A percentile compares a stretch with the other conserved stretches of the same genome.
Evolutionary conservation across 2,888 invertebrate genomes (phyloP).

Genomic region (Macrophya alboannulata): DNA sequence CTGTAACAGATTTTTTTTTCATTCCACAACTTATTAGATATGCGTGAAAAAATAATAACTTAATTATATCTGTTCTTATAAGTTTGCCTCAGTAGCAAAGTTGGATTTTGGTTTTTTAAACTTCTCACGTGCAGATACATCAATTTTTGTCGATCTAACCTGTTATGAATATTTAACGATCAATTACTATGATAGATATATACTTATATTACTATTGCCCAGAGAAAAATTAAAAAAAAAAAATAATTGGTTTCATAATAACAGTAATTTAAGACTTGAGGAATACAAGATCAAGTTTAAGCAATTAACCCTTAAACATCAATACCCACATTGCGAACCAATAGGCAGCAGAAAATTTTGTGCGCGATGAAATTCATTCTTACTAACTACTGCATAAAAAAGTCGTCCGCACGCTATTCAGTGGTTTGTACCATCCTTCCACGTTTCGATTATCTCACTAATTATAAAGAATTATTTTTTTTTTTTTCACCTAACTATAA

Average conservation of each 20-base stretch:
- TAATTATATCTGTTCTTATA: not conserved
- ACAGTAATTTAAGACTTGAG: constrained; percentile 1
- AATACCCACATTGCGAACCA: not conserved
- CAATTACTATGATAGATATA: not conserved
- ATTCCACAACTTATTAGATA: not conserved
- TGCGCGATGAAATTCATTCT: not conserved
- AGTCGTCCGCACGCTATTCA: not conserved
- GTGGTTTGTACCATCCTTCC: too few species aligned
- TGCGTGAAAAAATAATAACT: not conserved
- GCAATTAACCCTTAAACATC: constrained; percentile 1
- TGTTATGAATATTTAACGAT: not conserved
- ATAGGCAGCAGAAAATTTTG: not conserved
- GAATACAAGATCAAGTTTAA: constrained; percentile 7
- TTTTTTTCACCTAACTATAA: not conserved
- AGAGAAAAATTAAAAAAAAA: not conserved
- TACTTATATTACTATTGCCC: not conserved
- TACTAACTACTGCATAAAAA: not conserved
- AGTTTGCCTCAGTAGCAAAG: not conserved
- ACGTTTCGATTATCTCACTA: not conserved
- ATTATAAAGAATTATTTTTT: not conserved
- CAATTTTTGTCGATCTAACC: not conserved
- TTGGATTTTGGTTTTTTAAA: not conserved
- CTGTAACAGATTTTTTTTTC: not conserved
- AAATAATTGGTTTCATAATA: not conserved
- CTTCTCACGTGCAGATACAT: not conserved